phyloP scores from a whole-genome alignment of 2,888 invertebrate genomes.

The Drosophila buzzatii region DNA sequence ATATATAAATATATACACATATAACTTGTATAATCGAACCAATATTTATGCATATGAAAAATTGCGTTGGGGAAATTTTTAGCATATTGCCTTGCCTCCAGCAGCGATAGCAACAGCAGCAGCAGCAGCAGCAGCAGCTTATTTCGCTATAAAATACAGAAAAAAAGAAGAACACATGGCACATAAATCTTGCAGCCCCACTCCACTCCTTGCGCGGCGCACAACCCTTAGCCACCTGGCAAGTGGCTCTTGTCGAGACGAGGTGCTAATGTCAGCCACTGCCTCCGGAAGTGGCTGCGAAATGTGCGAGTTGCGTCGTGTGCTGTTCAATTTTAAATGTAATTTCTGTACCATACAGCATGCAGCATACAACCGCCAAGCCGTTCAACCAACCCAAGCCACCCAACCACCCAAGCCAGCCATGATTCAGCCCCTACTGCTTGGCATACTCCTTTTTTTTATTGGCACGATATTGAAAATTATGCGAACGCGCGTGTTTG shows the following conservation, averaged over 20 bases:
- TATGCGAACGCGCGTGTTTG: constrained; percentile 73
- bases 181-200: constrained; percentile 67
- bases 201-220: not conserved
- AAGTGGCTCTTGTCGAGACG: constrained; percentile 52
- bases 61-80: constrained; percentile 63
- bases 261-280: constrained; percentile 75
- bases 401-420: not conserved
- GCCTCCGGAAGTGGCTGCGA: constrained; percentile 64
- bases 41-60: constrained; percentile 65
- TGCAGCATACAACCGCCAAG: constrained; percentile 4
- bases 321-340: constrained; percentile 77
- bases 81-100: constrained; percentile 68
- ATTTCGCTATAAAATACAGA: constrained; percentile 45
- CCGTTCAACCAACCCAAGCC: not conserved
- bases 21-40: constrained; percentile 45
- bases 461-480: constrained; percentile 78
- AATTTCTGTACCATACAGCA: constrained; percentile 56
- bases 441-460: constrained; percentile 51
- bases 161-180: constrained; percentile 52
- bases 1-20: not conserved
- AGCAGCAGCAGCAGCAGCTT: constrained; percentile 22
- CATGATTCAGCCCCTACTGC: constrained; percentile 15
- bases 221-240: constrained; percentile 48
- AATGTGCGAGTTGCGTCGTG: constrained; percentile 46
- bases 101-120: constrained; percentile 21